Base-by-base conservation (phyloP, 2,113 vertebrate genomes). In the Manacus vitellinus region DNA sequence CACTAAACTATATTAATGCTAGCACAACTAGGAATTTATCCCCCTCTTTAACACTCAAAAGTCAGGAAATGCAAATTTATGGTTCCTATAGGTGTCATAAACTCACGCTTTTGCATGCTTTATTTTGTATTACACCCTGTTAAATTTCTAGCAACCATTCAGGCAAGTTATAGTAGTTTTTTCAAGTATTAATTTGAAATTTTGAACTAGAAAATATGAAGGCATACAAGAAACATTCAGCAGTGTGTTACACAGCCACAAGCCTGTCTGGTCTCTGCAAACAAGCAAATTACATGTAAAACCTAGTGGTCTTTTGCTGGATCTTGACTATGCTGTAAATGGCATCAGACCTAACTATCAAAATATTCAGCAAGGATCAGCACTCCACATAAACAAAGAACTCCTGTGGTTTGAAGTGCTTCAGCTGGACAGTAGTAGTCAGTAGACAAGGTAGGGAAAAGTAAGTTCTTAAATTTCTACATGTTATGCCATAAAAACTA, bases 91-190 rank as follows among this genome's bases (percentile, higher is more conserved):
- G 78, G 70, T 49, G 20, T 71, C 77, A 30, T 91, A 96, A 97
- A 96, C 17, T 97, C 78, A 23, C 51, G 10, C 6, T 79, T 33
- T 84, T 96, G 70, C 74, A 92, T 46, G 51, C 56, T 51, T 88
- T 94, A 83, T 97, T 97, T 96, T 95, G 76, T 94, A 83, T 88
- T 56, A 71, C 24, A 85, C 39, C 39, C 68, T 92, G 54, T 88
- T 97, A 92, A 88, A 95, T 96, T 97, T 97, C 94, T 94, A 95
- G 66, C 70, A 96, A 92, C 54, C 79, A 85, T 18, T 16, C 15
- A 4, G 30, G 10, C 76, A 79, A 62, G 22, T 91, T 95, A 86
- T 31, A 85, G 85, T 44, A 93, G 75, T 95, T 85, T 44, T 49
- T 93, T 91, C 88, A 97, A 97, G 78, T 85, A 91, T 86, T 94